Base-by-base conservation (phyloP, 1,140 invertebrate genomes). In the Plectrocnemia conspersa region DNA sequence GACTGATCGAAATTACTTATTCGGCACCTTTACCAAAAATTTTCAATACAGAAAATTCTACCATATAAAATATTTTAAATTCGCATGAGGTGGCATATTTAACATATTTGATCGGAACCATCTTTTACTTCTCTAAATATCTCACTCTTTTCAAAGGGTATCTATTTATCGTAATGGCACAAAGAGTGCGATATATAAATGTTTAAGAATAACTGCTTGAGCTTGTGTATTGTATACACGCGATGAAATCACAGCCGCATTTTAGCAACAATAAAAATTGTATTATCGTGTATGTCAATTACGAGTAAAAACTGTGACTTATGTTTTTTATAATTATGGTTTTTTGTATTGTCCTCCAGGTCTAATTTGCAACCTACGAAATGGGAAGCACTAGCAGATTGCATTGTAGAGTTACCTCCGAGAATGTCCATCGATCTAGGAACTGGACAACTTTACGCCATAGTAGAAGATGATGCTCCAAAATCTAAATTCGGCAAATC, bases 331-430 rank as follows among this genome's bases (percentile, higher is more conserved):
- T 29, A 29, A 42, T 40, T 10, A 16, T 9, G 13, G 29, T 9
- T 52, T 33, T 25, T 19, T 33, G 25, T 40, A 16, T 48, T 48
- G 45, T 32, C n/a, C n/a, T 54, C 10, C 33, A 55, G 53, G 48
- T 54, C 18, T 41, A 68, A 69, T 47, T 70, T 71, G 53, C 66
- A 68, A 6, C 69, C 72, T 6, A 77, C 75, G 0, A 66, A 72
- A 2, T 77, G 75, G 75, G 75, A 77, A 53, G 73, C 71, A 13
- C 66, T 76, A 4, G 75, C 75, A 0, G 75, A 77, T 61, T 72
- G 72, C 29, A 73, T 73, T 22, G 72, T 73, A 2, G 74, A 76
- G 59, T 58, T 76, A 42, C 72, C 73, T 7, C 67, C 73, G 1
- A 69, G 68, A 15, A 68, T 74, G 19, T 66, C 72, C 45, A 69